Percentiles rank a stretch among this genome's conserved stretches.
Evolutionary conservation across 2,888 invertebrate species (phyloP).

Genomic region (Diadegma fenestrale): DNA sequence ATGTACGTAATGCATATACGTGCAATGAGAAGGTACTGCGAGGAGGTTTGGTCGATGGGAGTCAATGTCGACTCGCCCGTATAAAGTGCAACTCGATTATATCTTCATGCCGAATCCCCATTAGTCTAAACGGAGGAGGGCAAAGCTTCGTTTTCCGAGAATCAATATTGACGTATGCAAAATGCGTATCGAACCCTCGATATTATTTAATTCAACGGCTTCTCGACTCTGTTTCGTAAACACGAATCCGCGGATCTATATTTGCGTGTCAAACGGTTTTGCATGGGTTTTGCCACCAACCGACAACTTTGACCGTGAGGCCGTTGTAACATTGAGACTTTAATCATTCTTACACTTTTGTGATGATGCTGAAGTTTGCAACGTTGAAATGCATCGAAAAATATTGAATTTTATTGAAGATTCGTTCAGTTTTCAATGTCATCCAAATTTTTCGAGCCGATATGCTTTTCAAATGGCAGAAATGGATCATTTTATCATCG

Average conservation of each 20-base stretch:
- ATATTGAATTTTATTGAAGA: too few relatives aligned
- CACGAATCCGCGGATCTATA: background rate
- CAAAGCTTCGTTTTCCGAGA: background rate
- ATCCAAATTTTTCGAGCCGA: too few relatives aligned
- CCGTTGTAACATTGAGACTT: background rate
- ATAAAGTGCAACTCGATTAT: constrained; percentile 39
- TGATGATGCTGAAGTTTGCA: too few relatives aligned
- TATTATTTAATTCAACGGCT: background rate
- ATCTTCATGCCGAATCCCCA: constrained; percentile 42
- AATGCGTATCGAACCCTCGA: constrained; percentile 12
- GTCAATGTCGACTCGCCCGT: constrained; percentile 26
- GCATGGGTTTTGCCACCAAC: background rate
- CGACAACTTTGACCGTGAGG: background rate
- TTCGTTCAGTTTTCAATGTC: too few relatives aligned
- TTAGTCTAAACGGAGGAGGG: constrained; percentile 26
- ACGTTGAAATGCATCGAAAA: too few relatives aligned
- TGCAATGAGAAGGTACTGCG: background rate
- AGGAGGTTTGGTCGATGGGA: constrained; percentile 42
- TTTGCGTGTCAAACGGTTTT: background rate
- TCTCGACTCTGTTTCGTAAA: background rate
- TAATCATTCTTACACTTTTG: background rate
- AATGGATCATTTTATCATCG: too few relatives aligned
- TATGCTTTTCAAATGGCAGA: too few relatives aligned
- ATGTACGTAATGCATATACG: constrained; percentile 3
- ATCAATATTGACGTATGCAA: constrained; percentile 45